Percentiles rank a stretch among this genome's conserved stretches.
phyloP scores from a whole-genome alignment of 2,797 vertebrate species.

The Semaprochilodus insignis region DNA sequence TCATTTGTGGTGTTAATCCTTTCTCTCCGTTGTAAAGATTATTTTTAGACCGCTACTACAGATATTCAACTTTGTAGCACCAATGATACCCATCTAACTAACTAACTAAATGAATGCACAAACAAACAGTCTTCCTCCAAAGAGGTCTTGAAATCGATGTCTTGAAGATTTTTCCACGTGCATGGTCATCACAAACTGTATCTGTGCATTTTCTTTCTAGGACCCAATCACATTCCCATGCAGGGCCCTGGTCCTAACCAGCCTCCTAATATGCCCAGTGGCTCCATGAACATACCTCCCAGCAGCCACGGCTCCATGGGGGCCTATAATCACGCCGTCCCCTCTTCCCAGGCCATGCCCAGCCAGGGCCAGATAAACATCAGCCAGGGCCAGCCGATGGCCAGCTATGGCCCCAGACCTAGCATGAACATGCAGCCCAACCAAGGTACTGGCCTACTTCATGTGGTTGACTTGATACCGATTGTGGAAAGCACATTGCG shows the following conservation, averaged over 20 bases:
- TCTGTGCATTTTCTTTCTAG: constrained; percentile 70
- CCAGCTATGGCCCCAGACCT: constrained; percentile 94
- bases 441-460: constrained; percentile 82
- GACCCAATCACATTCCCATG: constrained; percentile 97
- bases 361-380: constrained; percentile 97
- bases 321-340: constrained; percentile 94
- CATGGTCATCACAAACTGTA: neutral
- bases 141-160: too few species aligned
- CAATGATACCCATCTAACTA: too few species aligned
- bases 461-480: too few species aligned
- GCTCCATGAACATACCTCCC: constrained; percentile 94
- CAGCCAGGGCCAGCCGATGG: constrained; percentile 96
- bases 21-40: too few species aligned
- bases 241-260: constrained; percentile 97
- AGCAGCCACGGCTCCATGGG: constrained; percentile 96
- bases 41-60: too few species aligned
- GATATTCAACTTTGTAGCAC: too few species aligned
- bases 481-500: neutral
- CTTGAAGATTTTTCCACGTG: neutral
- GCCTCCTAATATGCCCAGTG: constrained; percentile 92
- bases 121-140: too few species aligned
- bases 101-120: too few species aligned
- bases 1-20: too few species aligned
- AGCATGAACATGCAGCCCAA: constrained; percentile 98
- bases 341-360: constrained; percentile 92